These are phyloP conservation scores for Tapera naevia DNA, from an alignment of 2,797 vertebrate genomes.

Conservation along the genomic window DNA sequence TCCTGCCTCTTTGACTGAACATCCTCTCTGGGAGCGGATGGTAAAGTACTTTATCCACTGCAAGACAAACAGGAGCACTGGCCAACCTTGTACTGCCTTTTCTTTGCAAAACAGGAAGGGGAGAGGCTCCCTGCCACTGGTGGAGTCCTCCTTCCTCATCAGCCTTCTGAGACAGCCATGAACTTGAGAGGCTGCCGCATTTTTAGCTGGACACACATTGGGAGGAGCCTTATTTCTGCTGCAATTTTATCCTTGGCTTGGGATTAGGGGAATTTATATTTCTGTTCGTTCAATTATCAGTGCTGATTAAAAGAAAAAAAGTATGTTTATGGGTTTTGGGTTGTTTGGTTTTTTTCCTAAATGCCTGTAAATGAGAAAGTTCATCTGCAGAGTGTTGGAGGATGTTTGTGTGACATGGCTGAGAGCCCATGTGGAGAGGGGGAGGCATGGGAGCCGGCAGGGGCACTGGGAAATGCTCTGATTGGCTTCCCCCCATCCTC, in stretches of 20 bases:
- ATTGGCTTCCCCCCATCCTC: not conserved
- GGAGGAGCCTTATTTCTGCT: constrained; percentile 1
- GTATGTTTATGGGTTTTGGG: not conserved
- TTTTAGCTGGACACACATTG: not conserved
- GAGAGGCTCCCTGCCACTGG: not conserved
- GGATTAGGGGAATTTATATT: not conserved
- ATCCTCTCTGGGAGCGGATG: not conserved
- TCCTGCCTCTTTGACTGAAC: not conserved
- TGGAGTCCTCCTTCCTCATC: not conserved
- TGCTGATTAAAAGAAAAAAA: constrained; percentile 33
- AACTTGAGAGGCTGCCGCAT: not conserved
- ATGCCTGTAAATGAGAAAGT: not conserved
- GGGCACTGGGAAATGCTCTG: fast-evolving
- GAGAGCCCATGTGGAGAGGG: not conserved
- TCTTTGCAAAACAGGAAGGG: constrained; percentile 56
- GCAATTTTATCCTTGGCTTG: constrained; percentile 20
- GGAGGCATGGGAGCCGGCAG: not conserved
- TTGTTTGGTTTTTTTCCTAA: not conserved
- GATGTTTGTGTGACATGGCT: fast-evolving
- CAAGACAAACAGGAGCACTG: not conserved
- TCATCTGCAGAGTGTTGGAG: not conserved
- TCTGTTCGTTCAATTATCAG: constrained; percentile 17
- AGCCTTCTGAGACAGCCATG: not conserved
- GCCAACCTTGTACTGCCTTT: not conserved
- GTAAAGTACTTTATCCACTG: not conserved